A percentile compares a stretch with the other conserved stretches of the same genome.
Conservation (phyloP, 2,113 vertebrate species). For the Oxygymnocypris stewartii region DNA sequence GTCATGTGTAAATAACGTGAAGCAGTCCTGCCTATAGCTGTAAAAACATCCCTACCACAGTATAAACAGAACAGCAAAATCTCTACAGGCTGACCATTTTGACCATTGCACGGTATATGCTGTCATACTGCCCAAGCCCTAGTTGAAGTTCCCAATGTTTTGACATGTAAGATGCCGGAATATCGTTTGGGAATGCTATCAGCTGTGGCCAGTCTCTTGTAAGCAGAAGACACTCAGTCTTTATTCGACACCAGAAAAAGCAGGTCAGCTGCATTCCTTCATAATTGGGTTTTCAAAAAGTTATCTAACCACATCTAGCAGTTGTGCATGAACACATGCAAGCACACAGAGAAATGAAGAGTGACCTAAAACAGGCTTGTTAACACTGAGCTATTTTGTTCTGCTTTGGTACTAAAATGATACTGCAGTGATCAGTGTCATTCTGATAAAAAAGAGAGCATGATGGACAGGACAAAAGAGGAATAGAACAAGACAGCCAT, state of each 20-base stretch:
- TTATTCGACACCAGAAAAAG: conserved; percentile 50
- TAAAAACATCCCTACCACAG: background rate
- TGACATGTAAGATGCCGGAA: conserved; percentile 6
- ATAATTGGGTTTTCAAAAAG: conserved; percentile 55
- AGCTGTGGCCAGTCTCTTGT: conserved; percentile 11
- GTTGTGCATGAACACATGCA: conserved; percentile 37
- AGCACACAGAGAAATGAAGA: background rate
- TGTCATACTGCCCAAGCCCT: background rate
- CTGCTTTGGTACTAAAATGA: conserved; percentile 22
- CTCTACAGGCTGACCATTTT: background rate
- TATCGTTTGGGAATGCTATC: conserved; percentile 3
- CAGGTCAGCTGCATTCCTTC: conserved; percentile 56
- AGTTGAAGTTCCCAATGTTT: background rate
- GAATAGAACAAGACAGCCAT: conserved; percentile 51
- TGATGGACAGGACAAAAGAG: conserved; percentile 9
- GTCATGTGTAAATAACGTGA: conserved; percentile 16
- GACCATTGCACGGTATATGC: background rate
- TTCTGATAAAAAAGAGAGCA: background rate
- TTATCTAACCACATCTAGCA: conserved; percentile 38
- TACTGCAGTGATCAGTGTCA: conserved; percentile 34
- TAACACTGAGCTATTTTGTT: background rate
- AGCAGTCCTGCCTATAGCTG: background rate
- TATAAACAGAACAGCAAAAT: conserved; percentile 9
- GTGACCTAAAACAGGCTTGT: too few relatives aligned
- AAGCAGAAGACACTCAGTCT: conserved; percentile 15